Base-by-base conservation (phyloP, 2,888 invertebrate species). In the Steinernema hermaphroditum region DNA sequence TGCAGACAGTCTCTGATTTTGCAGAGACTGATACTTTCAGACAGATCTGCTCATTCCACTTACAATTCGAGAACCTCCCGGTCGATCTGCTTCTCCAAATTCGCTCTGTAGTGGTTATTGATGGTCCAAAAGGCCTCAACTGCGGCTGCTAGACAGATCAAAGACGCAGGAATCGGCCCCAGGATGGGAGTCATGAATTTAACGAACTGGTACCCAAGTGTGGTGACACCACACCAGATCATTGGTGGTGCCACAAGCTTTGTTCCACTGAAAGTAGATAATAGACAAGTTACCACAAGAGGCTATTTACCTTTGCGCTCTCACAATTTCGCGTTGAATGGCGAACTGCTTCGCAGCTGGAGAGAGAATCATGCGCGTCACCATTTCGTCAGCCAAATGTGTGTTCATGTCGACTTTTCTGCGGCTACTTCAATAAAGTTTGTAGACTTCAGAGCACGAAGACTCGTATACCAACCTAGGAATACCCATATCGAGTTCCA, bases 401-500 rank as follows among this genome's bases (percentile, higher is more conserved):
- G 62, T 16, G 14, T 62, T 62, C 62, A 34, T 62, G 62, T 62
- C 62, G 32, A 62, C 32, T 34, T 62, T 62, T 34, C 32, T 62
- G 27, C 62, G 29, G 34, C 62, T 62, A 9, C 62, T 62, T 8
- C 37, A 37, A 37, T 12, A 16, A 32, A 16, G 29, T 19, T 6
- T 24, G 12, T 19, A 6, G 27, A 4, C 54, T 54, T 54, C 27
- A 4, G 24, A 24, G 2, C 4, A 54, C 43, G 4, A 54, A 22
- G 27, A 22, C 4, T 24, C 2, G 4, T 2, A 24, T 2, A 62
- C 29, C 19, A 9, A 32, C 62, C 32, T 62, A 8, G 62, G 62
- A 32, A 62, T 62, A 4, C 62, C 62, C 62, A 62, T 62, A 62
- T 62, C 62, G 16, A 62, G n/a, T n/a, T 62, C 62, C 12, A 62